Evolutionary conservation across 37 sponge, comb jelly and placozoan genomes (phyloP).

Genomic region (Eunapius fragilis): DNA sequence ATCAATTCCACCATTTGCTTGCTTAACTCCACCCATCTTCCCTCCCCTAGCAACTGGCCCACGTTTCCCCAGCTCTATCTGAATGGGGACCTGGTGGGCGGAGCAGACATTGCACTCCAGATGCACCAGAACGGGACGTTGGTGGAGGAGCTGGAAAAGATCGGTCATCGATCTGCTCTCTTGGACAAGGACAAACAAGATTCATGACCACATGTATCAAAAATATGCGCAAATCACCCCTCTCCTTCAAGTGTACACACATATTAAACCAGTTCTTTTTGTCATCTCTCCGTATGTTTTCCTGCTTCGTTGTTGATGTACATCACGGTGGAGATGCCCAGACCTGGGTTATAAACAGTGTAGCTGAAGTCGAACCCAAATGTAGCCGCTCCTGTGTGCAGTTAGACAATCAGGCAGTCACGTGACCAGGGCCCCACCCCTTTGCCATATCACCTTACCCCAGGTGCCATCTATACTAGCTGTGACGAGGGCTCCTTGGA

Average conservation of each 20-base stretch:
- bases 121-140: conserved; percentile 93
- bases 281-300: too few species aligned
- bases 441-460: conserved; percentile 36
- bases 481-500: conserved; percentile 82
- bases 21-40: not conserved
- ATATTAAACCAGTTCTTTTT: not conserved
- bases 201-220: not conserved
- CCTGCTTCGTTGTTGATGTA: not conserved
- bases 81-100: conserved; percentile 95
- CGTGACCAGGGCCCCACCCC: too few species aligned
- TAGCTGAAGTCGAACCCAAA: conserved; percentile 50
- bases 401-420: too few species aligned
- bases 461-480: conserved; percentile 70
- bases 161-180: conserved; percentile 69
- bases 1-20: too few species aligned
- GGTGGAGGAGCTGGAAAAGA: conserved; percentile 69
- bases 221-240: not conserved
- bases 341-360: conserved; percentile 76
- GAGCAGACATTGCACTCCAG: conserved; percentile 93
- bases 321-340: conserved; percentile 60
- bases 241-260: not conserved
- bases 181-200: not conserved
- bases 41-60: conserved; percentile 82
- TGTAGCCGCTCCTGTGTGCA: conserved; percentile 46
- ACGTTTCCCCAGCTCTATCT: conserved; percentile 96